These are phyloP conservation scores for Tromatobia lineatoria DNA, from an alignment of 2,888 invertebrate genomes.

Conservation along the genomic window DNA sequence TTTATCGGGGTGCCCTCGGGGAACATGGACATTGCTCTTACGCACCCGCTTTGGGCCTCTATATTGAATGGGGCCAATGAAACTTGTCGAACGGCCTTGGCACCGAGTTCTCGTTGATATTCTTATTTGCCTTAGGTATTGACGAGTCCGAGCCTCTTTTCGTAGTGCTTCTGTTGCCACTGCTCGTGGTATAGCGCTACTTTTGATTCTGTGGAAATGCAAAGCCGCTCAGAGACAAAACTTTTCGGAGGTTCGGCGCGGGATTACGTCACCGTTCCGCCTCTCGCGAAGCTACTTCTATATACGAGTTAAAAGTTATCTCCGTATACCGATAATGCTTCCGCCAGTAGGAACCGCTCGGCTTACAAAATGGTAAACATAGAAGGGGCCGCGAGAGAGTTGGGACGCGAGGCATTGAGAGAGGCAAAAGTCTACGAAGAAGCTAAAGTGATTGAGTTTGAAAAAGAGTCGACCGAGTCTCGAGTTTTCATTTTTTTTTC, in stretches of 20 bases:
- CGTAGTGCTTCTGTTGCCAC: background rate
- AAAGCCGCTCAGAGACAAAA: slow-evolving; percentile 72
- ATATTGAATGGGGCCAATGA: slow-evolving; percentile 59
- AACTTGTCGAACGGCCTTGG: slow-evolving; percentile 58
- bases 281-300: slow-evolving; percentile 54
- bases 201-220: slow-evolving; percentile 6
- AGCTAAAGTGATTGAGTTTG: slow-evolving; percentile 79
- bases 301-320: slow-evolving; percentile 72
- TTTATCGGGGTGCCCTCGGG: background rate
- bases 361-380: slow-evolving; percentile 66
- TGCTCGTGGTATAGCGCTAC: background rate
- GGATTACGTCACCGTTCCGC: slow-evolving; percentile 29
- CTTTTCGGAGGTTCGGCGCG: slow-evolving; percentile 58
- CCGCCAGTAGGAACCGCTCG: slow-evolving; percentile 70
- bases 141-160: slow-evolving; percentile 19
- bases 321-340: slow-evolving; percentile 59
- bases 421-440: slow-evolving; percentile 61
- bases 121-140: slow-evolving; percentile 43
- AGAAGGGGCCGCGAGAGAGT: slow-evolving; percentile 18
- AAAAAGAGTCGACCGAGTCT: slow-evolving; percentile 42
- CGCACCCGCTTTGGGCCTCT: slow-evolving; percentile 39
- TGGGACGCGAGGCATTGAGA: slow-evolving; percentile 46
- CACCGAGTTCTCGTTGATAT: slow-evolving; percentile 50
- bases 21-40: slow-evolving; percentile 41
- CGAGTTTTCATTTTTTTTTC: slow-evolving; percentile 17